Evolutionary conservation across 2,888 invertebrate genomes (phyloP), one percentile per base, ranked within the genome.

Genomic region (Bugula neritina): DNA sequence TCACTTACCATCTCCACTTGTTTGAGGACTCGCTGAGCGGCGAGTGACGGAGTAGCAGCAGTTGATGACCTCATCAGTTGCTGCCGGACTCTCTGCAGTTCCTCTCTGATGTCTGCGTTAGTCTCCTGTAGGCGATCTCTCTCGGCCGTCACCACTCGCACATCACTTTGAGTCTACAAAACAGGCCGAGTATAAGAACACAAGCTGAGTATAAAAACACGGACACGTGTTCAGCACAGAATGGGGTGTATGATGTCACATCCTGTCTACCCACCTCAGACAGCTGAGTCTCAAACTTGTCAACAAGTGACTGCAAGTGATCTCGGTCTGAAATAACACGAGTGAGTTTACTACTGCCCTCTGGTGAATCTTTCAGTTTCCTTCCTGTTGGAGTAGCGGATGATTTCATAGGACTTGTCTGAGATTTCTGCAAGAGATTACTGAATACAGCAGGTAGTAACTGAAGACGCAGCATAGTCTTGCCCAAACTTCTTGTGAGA

Each of bases 281-380:
- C 82, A 84, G 80, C 74, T 84, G 84, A 10, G 82, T 75, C 75
- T 84, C 84, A 78, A 83, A 84, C 75, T 84, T 84, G 74, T 84
- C 82, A 55, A 84, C 77, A 69, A 84, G 74, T 17, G 76, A 76
- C 74, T 83, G 81, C 72, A 84, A 78, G 72, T 84, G 83, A 76
- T 84, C 83, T 73, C 84, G 77, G 73, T 84, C 84, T 34, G 78
- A 72, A 13, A 31, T 17, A 1, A 63, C 63, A 13, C 31, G 63
- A 25, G 25, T 2, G 3, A 63, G 31, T 27, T 31, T 25, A 31
- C 27, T 27, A 13, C 29, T 63, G 43, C 43, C 43, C 25, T 63
- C 63, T 17, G 31, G 25, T 63, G 31, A 31, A 25, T 63, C 31
- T 27, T 63, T 63, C 57, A 13, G 57, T 13, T 25, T 25, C 17